A percentile compares a stretch with the other conserved stretches of the same genome.
Conservation (phyloP, 2,797 vertebrate species). For the Peromyscus melanophrys region DNA sequence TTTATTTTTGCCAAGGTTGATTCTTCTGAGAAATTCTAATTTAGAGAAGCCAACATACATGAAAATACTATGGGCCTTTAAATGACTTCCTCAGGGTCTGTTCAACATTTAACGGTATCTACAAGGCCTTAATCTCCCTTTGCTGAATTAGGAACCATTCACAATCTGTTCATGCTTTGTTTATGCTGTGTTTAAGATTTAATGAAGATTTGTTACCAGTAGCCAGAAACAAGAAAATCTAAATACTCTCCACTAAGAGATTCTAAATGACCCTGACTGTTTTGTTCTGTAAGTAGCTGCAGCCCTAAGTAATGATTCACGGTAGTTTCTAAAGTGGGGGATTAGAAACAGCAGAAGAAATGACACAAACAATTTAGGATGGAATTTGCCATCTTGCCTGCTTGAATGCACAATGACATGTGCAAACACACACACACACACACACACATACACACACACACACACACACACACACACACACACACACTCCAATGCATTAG, state of each 20-base stretch:
- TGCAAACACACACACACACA: not conserved
- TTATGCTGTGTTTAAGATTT: conserved; percentile 82
- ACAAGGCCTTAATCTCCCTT: conserved; percentile 69
- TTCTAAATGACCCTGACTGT: conserved; percentile 76
- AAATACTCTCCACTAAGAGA: conserved; percentile 72
- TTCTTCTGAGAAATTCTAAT: conserved; percentile 51
- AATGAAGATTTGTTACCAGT: conserved; percentile 83
- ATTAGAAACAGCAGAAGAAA: conserved; percentile 47
- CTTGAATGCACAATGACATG: not conserved
- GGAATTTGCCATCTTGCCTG: not conserved
- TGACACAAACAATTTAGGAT: conserved; percentile 19
- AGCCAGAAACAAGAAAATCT: conserved; percentile 76
- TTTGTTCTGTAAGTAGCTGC: conserved; percentile 55
- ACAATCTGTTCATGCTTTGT: conserved; percentile 80
- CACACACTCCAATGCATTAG: not conserved
- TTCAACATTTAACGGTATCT: conserved; percentile 72
- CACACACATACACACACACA: not conserved
- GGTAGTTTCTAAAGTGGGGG: conserved; percentile 50
- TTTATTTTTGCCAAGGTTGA: conserved; percentile 34
- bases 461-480: not conserved
- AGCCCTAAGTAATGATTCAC: conserved; percentile 42
- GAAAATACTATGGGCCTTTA: conserved; percentile 55
- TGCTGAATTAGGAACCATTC: conserved; percentile 75
- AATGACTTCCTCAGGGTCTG: conserved; percentile 46
- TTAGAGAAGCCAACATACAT: conserved; percentile 59